These are phyloP conservation scores for Phyllostomus discolor DNA, from an alignment of 2,113 vertebrate genomes.

Conservation along the genomic window DNA sequence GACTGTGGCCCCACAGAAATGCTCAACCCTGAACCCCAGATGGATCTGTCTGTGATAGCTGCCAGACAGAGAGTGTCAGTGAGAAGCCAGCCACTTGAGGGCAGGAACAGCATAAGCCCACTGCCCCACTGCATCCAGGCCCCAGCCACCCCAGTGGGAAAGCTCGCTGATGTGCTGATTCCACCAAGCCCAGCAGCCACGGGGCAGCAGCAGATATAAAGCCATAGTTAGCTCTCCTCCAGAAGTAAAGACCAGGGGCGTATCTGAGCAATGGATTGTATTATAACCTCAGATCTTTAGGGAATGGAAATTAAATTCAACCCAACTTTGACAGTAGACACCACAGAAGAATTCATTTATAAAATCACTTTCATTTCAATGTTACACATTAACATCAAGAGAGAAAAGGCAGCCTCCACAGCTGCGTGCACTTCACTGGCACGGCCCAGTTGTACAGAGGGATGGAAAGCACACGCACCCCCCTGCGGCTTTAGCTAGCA, in stretches of 20 bases:
- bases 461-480: not conserved
- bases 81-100: not conserved
- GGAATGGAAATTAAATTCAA: not conserved
- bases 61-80: not conserved
- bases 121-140: not conserved
- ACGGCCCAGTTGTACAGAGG: not conserved
- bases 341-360: not conserved
- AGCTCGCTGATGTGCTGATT: not conserved
- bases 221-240: not conserved
- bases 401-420: not conserved
- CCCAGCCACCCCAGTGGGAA: not conserved
- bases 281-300: not conserved
- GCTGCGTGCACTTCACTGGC: not conserved
- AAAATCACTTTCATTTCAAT: constrained; percentile 2
- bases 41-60: not conserved
- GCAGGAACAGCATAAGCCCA: not conserved
- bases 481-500: not conserved
- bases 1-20: not conserved
- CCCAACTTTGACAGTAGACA: not conserved
- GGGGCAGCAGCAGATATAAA: not conserved
- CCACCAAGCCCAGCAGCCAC: not conserved
- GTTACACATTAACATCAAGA: not conserved
- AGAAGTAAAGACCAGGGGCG: not conserved
- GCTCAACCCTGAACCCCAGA: not conserved
- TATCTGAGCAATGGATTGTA: not conserved